Base-by-base conservation (phyloP, 1,140 invertebrate genomes). In the Pomphorhynchus laevis region DNA sequence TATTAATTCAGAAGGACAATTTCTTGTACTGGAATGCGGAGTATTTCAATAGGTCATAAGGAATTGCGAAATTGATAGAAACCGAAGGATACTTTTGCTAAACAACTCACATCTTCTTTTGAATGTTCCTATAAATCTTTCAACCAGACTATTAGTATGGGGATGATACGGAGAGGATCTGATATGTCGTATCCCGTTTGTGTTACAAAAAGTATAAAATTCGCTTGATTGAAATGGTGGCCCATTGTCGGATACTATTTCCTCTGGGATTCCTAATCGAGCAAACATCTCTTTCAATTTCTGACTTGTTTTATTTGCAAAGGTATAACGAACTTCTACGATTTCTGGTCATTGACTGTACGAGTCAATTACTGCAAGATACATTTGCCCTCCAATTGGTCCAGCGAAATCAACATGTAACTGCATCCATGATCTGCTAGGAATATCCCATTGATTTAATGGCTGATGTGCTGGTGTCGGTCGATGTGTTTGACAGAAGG, bases 341-440 rank as follows among this genome's bases (percentile, higher is more conserved):
- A 59, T 47, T 45, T 61, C 53, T 18, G 52, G 45, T 52, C 53
- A 62, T 44, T 55, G 56, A 0, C 51, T 53, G 41, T 49, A 53
- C 1, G 54, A 40, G 48, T 63, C 61, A 1, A 55, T 47, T 3
- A 58, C 40, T 17, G 62, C 48, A 9, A 61, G 40, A 43, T 54
- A 61, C 43, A 46, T 51, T 38, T 50, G 42, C 1, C 47, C 47
- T 25, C 49, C 33, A 33, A 56, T 52, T n/a, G 53, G 58, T 11
- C 58, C 57, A 3, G 55, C 54, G 46, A 58, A 63, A 45, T 64
- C 64, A 0, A 58, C 48, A 44, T 65, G 61, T 0, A 64, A 27
- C 36, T 59, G 45, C 14, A 52, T 44, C 54, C 58, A 64, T 2
- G 54, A 56, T 33, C 39, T 47, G 14, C 44, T 46, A n/a, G 56